Evolutionary conservation across 2,113 vertebrate species (phyloP), one percentile per base, ranked within the genome.

Genomic region (Microtus pennsylvanicus): DNA sequence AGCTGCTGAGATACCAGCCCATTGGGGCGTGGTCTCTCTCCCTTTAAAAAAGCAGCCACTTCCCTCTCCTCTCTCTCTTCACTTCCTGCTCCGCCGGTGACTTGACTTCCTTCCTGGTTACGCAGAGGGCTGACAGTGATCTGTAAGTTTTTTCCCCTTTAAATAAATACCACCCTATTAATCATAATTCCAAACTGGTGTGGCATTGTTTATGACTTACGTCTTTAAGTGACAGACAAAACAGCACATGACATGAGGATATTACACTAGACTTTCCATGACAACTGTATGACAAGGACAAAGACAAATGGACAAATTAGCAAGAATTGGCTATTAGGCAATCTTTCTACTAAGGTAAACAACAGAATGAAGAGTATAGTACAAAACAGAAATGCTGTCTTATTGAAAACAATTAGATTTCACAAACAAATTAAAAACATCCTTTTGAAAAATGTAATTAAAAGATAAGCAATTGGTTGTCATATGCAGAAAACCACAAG

Each of bases 371-470:
- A 47, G 1, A 87, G 3, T 26, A 76, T 52, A 69, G 50, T 86
- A 76, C 22, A 70, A 72, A 72, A 10, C 7, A 94, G 50, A 63
- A 45, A 75, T 45, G 6, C 19, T 52, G 26, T 72, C 58, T 42
- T 47, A 87, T 55, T 13, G 8, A 91, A 30, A 65, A 87, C 88
- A 96, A 78, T 75, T 38, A 91, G 8, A 90, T 61, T 88, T 93
- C 16, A 91, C 72, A 78, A 45, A 35, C 5, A 61, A 80, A 77
- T 90, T 52, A 42, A 94, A 90, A 21, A 63, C 11, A n/a, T 81
- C 30, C 70, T 94, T 80, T 93, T 38, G 1, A 30, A 90, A 90
- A 87, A 45, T 74, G 7, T 61, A 74, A 55, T 58, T 30, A 58
- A 72, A 87, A 83, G 42, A 35, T 50, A 83, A 89, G 19, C 21